A percentile compares a stretch with the other conserved stretches of the same genome.
These are phyloP conservation scores for Podilymbus podiceps DNA, from an alignment of 2,113 vertebrate genomes.

Conservation along the genomic window DNA sequence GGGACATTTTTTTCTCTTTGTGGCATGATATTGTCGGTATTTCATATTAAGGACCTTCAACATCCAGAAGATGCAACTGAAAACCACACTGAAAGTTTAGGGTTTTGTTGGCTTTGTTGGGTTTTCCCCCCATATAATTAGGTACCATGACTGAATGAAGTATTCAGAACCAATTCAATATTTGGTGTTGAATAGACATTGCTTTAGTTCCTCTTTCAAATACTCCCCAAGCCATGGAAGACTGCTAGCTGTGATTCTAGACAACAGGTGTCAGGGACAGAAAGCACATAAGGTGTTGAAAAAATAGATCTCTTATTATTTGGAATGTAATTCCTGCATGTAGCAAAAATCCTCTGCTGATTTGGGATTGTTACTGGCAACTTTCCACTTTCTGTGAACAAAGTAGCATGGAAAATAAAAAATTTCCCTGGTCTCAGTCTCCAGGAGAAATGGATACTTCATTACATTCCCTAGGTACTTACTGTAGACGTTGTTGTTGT, in stretches of 20 bases:
- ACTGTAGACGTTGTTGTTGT: too few species aligned
- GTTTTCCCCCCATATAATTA: background rate
- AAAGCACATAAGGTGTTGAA: background rate
- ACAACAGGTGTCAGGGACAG: background rate
- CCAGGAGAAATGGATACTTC: background rate
- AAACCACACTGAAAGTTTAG: background rate
- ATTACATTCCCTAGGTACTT: background rate
- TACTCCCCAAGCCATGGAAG: background rate
- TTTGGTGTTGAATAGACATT: background rate
- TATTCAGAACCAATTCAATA: background rate
- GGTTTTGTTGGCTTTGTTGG: background rate
- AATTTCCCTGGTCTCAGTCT: background rate
- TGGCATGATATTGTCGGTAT: background rate
- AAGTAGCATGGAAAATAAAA: background rate
- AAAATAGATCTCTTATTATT: background rate
- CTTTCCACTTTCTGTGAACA: background rate
- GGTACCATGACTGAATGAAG: background rate
- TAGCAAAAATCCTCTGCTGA: background rate
- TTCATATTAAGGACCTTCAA: background rate
- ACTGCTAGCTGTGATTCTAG: background rate
- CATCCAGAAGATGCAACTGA: background rate
- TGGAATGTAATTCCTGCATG: background rate
- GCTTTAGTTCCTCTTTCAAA: background rate
- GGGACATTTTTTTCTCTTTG: accelerated
- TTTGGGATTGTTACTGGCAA: background rate